Conservation (phyloP, 2,113 vertebrate species). For the Forbesichthys papilliferus region DNA sequence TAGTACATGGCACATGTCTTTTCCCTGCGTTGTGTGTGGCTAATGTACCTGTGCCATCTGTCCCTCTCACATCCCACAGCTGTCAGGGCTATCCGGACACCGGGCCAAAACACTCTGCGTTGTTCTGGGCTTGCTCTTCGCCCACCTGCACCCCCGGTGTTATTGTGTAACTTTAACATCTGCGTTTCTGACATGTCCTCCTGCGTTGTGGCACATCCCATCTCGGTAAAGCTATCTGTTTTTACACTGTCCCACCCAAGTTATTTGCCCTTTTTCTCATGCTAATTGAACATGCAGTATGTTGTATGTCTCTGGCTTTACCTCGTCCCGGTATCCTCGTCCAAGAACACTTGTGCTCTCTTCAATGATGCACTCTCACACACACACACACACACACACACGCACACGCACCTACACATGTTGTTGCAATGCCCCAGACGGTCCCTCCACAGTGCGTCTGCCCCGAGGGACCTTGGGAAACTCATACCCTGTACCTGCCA, state of each 20-base stretch:
- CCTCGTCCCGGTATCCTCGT: slow-evolving; percentile 18
- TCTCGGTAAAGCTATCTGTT: slow-evolving; percentile 1
- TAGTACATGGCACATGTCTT: neutral
- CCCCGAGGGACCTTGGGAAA: neutral
- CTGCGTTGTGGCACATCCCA: neutral
- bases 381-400: neutral
- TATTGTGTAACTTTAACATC: neutral
- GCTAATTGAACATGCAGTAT: too few relatives aligned
- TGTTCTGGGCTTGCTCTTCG: neutral
- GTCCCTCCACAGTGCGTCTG: too few relatives aligned
- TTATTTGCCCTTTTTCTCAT: too few relatives aligned
- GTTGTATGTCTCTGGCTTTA: neutral
- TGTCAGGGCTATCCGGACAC: slow-evolving; percentile 49
- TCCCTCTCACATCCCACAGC: slow-evolving; percentile 71
- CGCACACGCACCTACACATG: neutral
- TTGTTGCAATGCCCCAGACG: neutral
- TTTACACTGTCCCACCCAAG: neutral
- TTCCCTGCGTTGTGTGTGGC: slow-evolving; percentile 39
- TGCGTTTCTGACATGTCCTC: neutral
- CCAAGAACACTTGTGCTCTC: slow-evolving; percentile 19
- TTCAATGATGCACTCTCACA: neutral
- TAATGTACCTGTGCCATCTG: slow-evolving; percentile 75
- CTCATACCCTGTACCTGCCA: neutral
- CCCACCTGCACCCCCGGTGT: neutral
- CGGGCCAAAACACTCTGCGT: neutral